Conservation (phyloP, 2,888 invertebrate species). For the Parnassius mnemosyne region DNA sequence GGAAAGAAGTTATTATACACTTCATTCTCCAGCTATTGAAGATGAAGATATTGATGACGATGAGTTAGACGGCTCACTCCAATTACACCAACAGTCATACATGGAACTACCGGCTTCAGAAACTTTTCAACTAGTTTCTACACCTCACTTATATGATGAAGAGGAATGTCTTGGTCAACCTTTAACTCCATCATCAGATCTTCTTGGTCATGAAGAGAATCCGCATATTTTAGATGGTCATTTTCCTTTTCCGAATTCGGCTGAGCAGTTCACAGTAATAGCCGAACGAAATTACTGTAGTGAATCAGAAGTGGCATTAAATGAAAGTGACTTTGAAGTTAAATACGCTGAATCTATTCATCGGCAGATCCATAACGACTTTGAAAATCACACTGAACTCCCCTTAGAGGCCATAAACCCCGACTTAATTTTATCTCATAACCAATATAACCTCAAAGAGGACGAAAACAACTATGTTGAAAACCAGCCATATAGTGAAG, state of each 20-base stretch:
- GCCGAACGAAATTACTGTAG: slow-evolving; percentile 65
- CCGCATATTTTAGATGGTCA: slow-evolving; percentile 72
- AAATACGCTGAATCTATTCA: slow-evolving; percentile 72
- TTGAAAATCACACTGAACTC: slow-evolving; percentile 45
- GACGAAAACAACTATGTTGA: slow-evolving; percentile 64
- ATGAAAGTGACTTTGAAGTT: slow-evolving; percentile 66
- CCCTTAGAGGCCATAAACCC: slow-evolving; percentile 57
- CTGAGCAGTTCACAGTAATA: slow-evolving; percentile 77
- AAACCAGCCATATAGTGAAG: slow-evolving; percentile 67
- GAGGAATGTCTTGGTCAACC: slow-evolving; percentile 81
- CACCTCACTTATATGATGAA: slow-evolving; percentile 80
- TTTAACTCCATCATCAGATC: slow-evolving; percentile 73
- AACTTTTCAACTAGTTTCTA: slow-evolving; percentile 82
- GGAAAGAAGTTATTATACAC: slow-evolving; percentile 71
- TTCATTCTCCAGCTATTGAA: slow-evolving; percentile 69
- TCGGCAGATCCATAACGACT: slow-evolving; percentile 54
- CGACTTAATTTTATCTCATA: slow-evolving; percentile 53
- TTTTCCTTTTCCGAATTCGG: slow-evolving; percentile 73
- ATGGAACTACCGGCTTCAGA: slow-evolving; percentile 81
- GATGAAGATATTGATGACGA: slow-evolving; percentile 73
- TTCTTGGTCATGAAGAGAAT: slow-evolving; percentile 73
- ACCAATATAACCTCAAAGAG: slow-evolving; percentile 60
- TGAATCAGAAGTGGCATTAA: slow-evolving; percentile 65
- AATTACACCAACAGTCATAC: slow-evolving; percentile 70
- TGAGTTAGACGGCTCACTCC: slow-evolving; percentile 65